These are phyloP conservation scores for Lophius piscatorius DNA, from an alignment of 2,113 vertebrate species.

Conservation along the genomic window DNA sequence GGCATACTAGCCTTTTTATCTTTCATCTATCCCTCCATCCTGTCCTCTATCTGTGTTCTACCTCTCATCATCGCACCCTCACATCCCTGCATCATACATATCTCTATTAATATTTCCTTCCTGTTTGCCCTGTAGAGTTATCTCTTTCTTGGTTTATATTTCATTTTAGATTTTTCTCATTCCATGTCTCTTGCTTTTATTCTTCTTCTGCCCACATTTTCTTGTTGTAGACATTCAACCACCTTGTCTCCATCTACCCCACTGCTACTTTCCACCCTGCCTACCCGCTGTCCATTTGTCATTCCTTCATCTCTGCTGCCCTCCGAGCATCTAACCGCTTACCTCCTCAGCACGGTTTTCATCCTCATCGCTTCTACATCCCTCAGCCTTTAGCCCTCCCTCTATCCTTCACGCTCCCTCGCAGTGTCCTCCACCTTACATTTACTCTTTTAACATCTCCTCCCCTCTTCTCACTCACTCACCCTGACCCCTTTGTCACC, in stretches of 20 bases:
- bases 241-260: too few species aligned
- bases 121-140: too few species aligned
- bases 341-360: not conserved
- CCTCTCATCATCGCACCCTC: conserved; percentile 1
- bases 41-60: conserved; percentile 36
- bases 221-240: too few species aligned
- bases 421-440: conserved; percentile 27
- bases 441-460: conserved; percentile 26
- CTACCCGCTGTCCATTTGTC: conserved; percentile 8
- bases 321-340: conserved; percentile 13
- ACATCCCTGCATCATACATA: conserved; percentile 23
- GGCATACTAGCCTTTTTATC: not conserved
- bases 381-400: not conserved
- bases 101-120: too few species aligned
- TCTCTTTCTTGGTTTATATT: too few species aligned
- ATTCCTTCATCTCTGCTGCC: conserved; percentile 15
- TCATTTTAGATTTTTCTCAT: too few species aligned
- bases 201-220: not conserved
- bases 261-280: too few species aligned
- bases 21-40: not conserved
- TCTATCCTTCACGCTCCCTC: conserved; percentile 32
- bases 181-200: not conserved
- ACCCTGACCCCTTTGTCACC: conserved; percentile 49
- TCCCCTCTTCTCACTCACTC: conserved; percentile 7
- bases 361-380: not conserved